Base-by-base conservation (phyloP, 2,797 vertebrate species). In the Characodon lateralis region DNA sequence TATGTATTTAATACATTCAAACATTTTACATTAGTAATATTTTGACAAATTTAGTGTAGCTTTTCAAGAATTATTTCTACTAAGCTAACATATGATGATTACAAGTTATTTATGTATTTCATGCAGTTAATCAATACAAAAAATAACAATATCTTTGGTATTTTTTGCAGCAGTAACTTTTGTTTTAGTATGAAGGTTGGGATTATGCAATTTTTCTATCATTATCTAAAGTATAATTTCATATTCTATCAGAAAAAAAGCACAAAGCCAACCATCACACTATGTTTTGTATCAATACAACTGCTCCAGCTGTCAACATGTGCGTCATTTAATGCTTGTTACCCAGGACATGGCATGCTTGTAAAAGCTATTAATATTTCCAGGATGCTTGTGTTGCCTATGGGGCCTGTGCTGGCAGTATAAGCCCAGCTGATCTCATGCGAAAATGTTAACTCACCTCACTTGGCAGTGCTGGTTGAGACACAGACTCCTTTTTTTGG, bases 341-440 rank as follows among this genome's bases (percentile, higher is more conserved):
- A 85, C 87, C 83, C 85, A 85, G 86, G n/a, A 73, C 55, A 72
- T 83, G 78, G 71, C 82, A 90, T 89, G 87, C 91, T 92, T 94
- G 75, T 87, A 85, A 85, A 81, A 72, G 31, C 95, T 96, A 97
- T 95, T 95, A 97, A 96, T 97, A 98, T 79, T 76, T 74, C 20
- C 48, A 77, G 89, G 86, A 92, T 80, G 84, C 85, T 82, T 89
- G 85, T 88, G 88, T 92, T 93, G 91, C 88, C 92, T 91, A 91
- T 84, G 89, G 82, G 76, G 84, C 87, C 83, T 88, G 81, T 80
- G 79, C 88, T 92, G 90, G 91, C 87, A 91, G 88, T 81, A 93
- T 91, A 92, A 85, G 86, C 88, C 76, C 73, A 76, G 78, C 92
- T 94, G 91, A 94, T 95, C 94, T 97, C 96, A 97, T 95, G 79